phyloP scores from a whole-genome alignment of 2,797 vertebrate species.

The Sarcophilus harrisii region DNA sequence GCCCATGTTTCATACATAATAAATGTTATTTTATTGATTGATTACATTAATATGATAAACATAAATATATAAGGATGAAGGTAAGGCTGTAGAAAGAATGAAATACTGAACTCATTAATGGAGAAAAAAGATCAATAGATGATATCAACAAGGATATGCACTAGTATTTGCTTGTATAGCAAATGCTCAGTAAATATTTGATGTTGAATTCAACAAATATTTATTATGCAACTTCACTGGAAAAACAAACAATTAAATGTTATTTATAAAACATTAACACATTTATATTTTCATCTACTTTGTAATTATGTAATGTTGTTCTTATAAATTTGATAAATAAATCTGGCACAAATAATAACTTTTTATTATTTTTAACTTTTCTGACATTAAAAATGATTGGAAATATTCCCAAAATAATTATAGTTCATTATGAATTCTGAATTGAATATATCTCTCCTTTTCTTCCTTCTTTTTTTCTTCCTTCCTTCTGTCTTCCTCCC shows the following conservation, averaged over 20 bases:
- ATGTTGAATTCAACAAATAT: conserved; percentile 1
- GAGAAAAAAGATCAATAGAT: not conserved
- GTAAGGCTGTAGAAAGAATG: not conserved
- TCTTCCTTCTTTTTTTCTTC: not conserved
- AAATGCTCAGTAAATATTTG: not conserved
- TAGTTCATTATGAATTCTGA: conserved; percentile 45
- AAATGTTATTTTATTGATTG: not conserved
- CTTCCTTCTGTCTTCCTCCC: no score
- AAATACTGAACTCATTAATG: not conserved
- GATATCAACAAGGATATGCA: not conserved
- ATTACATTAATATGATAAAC: not conserved
- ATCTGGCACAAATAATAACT: conserved; percentile 50
- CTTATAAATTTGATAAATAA: conserved; percentile 55
- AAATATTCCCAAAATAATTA: conserved; percentile 28
- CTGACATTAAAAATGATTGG: conserved; percentile 58
- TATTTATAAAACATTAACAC: conserved; percentile 45
- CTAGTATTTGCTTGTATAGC: not conserved
- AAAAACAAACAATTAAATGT: not conserved
- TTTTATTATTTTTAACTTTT: conserved; percentile 68
- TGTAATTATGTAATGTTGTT: conserved; percentile 53
- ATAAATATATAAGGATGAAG: not conserved
- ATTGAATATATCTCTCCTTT: not conserved
- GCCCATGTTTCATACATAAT: not conserved
- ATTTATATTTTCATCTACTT: conserved; percentile 62
- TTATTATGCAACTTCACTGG: not conserved